Percentiles rank a stretch among this genome's conserved stretches.
Conservation (phyloP, 2,888 invertebrate species). For the Acanthosoma haemorrhoidale region DNA sequence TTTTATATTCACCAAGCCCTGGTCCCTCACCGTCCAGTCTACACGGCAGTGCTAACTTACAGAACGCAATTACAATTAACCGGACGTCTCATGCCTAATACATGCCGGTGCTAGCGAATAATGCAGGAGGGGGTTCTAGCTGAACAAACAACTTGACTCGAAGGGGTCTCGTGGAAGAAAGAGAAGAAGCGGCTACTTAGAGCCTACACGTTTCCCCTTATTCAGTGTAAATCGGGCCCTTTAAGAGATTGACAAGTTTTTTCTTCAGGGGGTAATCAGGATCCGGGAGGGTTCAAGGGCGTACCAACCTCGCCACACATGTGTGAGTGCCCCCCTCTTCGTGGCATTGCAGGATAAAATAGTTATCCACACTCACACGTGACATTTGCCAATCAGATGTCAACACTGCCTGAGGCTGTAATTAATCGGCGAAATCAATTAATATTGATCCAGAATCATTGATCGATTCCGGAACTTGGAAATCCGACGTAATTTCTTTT, state of each 20-base stretch:
- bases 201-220: conserved; percentile 5
- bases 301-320: too few relatives aligned
- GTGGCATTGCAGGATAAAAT: too few relatives aligned
- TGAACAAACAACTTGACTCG: conserved; percentile 7
- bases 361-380: too few relatives aligned
- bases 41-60: neutral
- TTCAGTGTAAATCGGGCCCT: conserved; percentile 21
- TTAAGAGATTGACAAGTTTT: conserved; percentile 25
- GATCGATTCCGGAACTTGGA: too few relatives aligned
- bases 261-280: neutral
- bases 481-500: too few relatives aligned
- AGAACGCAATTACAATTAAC: conserved; percentile 1
- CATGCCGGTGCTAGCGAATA: neutral
- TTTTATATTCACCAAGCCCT: too few relatives aligned
- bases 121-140: neutral
- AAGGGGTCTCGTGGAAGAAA: neutral
- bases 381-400: too few relatives aligned
- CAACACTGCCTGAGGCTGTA: too few relatives aligned
- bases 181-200: conserved; percentile 1
- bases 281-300: conserved; percentile 13
- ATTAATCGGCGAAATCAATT: too few relatives aligned
- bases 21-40: too few relatives aligned
- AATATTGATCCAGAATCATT: too few relatives aligned
- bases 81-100: conserved; percentile 4
- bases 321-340: too few relatives aligned